phyloP scores from a whole-genome alignment of 2,888 invertebrate genomes.

The Cerastis rubricosa region DNA sequence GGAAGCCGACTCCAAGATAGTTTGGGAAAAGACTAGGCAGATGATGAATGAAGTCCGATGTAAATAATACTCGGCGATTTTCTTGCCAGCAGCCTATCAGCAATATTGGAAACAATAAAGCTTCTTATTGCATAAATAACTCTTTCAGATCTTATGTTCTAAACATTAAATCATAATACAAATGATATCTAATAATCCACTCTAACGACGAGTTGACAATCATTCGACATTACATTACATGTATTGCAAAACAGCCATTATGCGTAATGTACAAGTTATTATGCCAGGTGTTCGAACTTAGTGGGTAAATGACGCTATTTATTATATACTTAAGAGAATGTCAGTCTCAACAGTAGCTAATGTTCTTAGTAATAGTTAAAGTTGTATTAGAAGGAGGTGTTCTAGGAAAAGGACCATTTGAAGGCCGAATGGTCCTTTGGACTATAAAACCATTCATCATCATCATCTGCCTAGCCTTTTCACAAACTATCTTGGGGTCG shows the following conservation, averaged over 20 bases:
- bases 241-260: slow-evolving; percentile 47
- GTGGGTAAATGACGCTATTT: slow-evolving; percentile 34
- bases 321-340: slow-evolving; percentile 51
- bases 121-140: neutral
- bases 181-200: slow-evolving; percentile 11
- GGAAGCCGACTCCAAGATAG: too few species aligned
- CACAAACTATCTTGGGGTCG: too few species aligned
- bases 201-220: slow-evolving; percentile 38
- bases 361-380: slow-evolving; percentile 23
- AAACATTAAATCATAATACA: slow-evolving; percentile 14
- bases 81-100: neutral
- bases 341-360: slow-evolving; percentile 20
- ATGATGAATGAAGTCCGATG: neutral
- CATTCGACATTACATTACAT: slow-evolving; percentile 43
- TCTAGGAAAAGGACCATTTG: slow-evolving; percentile 2
- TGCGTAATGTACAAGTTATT: slow-evolving; percentile 53
- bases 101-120: neutral
- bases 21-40: too few species aligned
- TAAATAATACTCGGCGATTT: neutral
- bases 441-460: too few species aligned
- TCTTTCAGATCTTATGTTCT: slow-evolving; percentile 3
- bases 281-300: slow-evolving; percentile 5
- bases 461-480: too few species aligned
- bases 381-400: slow-evolving; percentile 9
- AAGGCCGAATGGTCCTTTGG: neutral